Conservation (phyloP, 2,113 vertebrate species). For the Solea solea region DNA sequence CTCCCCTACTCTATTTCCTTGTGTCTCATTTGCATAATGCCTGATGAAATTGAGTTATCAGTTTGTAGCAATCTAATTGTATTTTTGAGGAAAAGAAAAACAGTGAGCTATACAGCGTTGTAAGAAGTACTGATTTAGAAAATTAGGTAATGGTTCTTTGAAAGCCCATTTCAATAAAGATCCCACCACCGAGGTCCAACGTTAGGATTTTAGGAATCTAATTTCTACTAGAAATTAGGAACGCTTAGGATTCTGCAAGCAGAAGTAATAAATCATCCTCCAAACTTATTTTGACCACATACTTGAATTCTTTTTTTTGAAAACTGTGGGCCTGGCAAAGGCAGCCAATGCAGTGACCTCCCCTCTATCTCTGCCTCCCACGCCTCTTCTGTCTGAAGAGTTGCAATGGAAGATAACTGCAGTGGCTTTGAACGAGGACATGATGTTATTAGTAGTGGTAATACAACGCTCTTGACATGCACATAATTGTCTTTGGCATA, state of each 20-base stretch:
- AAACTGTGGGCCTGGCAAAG: slow-evolving; percentile 25
- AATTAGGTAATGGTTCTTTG: not conserved
- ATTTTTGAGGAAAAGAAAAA: slow-evolving; percentile 10
- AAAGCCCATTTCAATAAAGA: slow-evolving; percentile 10
- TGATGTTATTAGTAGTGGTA: slow-evolving; percentile 56
- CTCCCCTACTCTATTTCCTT: slow-evolving; percentile 15
- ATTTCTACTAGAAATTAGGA: not conserved
- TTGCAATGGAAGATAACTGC: slow-evolving; percentile 59
- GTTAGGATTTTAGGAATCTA: not conserved
- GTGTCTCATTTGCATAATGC: slow-evolving; percentile 44
- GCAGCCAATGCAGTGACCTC: slow-evolving; percentile 55
- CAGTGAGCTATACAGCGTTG: not conserved
- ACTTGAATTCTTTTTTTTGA: slow-evolving; percentile 32
- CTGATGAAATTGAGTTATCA: slow-evolving; percentile 28
- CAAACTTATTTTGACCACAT: slow-evolving; percentile 45
- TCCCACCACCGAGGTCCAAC: not conserved
- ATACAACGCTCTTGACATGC: slow-evolving; percentile 76
- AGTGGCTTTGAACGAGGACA: slow-evolving; percentile 57
- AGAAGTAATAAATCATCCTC: slow-evolving; percentile 37
- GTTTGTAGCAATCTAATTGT: slow-evolving; percentile 27
- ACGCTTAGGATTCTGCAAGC: not conserved
- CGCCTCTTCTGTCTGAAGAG: slow-evolving; percentile 64
- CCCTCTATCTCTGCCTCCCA: slow-evolving; percentile 65
- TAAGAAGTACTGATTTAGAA: not conserved
- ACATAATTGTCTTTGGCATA: slow-evolving; percentile 73